A percentile compares a stretch with the other conserved stretches of the same genome.
These are phyloP conservation scores for Gadopsis marmoratus DNA, from an alignment of 2,797 vertebrate genomes.

Conservation along the genomic window DNA sequence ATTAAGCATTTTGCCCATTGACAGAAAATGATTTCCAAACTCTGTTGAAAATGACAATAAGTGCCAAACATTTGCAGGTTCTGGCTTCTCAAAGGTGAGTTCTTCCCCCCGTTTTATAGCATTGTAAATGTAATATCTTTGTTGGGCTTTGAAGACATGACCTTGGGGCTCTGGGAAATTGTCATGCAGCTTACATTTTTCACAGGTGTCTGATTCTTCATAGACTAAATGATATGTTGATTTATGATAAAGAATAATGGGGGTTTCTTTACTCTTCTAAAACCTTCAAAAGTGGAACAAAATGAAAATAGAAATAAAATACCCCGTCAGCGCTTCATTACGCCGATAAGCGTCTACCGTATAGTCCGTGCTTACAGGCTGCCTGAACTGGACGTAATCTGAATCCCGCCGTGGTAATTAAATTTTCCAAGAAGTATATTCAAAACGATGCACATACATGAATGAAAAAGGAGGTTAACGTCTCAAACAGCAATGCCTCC, in stretches of 20 bases:
- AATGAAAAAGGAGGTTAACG: neutral
- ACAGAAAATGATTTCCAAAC: neutral
- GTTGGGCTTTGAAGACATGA: neutral
- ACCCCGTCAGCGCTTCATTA: neutral
- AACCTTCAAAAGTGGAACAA: neutral
- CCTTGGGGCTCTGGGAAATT: constrained; percentile 1
- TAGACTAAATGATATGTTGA: neutral
- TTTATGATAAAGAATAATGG: neutral
- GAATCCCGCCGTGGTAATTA: neutral
- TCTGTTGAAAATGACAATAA: neutral
- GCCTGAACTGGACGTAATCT: neutral
- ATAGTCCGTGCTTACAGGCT: neutral
- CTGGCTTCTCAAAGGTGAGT: neutral
- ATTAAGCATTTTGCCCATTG: neutral
- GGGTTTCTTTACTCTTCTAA: neutral
- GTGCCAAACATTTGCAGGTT: neutral
- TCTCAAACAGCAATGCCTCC: neutral
- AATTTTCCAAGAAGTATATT: neutral
- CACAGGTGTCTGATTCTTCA: neutral
- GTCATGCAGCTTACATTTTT: neutral
- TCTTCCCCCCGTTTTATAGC: neutral
- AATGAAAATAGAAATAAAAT: constrained; percentile 19
- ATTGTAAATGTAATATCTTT: neutral
- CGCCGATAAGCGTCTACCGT: neutral
- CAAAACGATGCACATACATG: neutral